Conservation (phyloP, 2,113 vertebrate genomes). For the Shinisaurus crocodilurus region DNA sequence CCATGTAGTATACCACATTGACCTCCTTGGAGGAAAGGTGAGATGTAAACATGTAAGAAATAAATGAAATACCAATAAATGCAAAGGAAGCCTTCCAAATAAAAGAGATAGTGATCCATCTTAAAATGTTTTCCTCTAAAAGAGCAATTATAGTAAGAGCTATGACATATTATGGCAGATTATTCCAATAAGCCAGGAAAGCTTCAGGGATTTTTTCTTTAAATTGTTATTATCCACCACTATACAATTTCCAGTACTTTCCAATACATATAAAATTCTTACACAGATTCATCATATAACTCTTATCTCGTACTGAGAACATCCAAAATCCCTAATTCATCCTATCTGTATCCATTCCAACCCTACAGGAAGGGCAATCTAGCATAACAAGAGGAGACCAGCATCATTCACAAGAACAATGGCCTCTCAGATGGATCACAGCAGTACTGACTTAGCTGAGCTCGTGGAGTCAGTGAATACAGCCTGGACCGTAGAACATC, state of each 20-base stretch:
- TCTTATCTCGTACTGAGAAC: no score
- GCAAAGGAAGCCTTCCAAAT: not conserved
- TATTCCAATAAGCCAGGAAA: not conserved
- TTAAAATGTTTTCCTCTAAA: not conserved
- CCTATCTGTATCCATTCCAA: no score
- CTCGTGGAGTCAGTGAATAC: not conserved
- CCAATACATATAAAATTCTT: no score
- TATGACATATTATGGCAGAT: not conserved
- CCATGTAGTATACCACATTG: not conserved
- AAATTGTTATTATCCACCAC: no score
- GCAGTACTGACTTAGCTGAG: not conserved
- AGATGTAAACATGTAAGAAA: not conserved
- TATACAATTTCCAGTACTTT: no score
- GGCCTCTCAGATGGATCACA: not conserved
- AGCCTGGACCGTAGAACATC: not conserved
- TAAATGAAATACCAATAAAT: not conserved
- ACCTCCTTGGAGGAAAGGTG: not conserved
- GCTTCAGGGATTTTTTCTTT: no score
- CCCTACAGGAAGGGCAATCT: not conserved
- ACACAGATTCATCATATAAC: no score
- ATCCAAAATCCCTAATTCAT: no score
- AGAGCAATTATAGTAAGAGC: not conserved
- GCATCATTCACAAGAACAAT: no score
- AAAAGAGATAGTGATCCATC: not conserved
- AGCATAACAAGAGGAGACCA: not conserved